Evolutionary conservation across 1,140 invertebrate species (phyloP).

Genomic region (Pinna nobilis): DNA sequence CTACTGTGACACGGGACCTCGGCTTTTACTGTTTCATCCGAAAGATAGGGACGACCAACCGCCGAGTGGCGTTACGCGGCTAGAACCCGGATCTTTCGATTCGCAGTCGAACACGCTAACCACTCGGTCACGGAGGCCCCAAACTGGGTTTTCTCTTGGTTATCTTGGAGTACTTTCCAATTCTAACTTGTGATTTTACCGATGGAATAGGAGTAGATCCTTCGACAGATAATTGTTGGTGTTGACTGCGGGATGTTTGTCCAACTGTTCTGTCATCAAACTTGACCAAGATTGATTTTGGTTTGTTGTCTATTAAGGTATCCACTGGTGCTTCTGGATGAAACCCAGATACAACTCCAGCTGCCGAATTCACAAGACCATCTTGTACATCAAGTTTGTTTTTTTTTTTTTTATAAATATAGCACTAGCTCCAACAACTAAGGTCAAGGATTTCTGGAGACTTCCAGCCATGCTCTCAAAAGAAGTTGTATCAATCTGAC

Average conservation of each 20-base stretch:
- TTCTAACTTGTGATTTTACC: neutral
- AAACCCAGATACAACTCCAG: neutral
- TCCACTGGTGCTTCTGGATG: neutral
- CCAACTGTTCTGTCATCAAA: neutral
- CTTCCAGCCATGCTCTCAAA: neutral
- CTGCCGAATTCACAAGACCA: conserved; percentile 1
- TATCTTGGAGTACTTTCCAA: neutral
- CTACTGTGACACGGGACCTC: too few species aligned
- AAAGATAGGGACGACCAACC: too few species aligned
- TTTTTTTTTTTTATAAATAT: neutral
- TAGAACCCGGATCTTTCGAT: too few species aligned
- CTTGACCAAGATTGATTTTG: neutral
- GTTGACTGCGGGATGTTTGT: neutral
- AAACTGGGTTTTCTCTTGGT: neutral
- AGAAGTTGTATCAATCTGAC: neutral
- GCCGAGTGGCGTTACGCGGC: too few species aligned
- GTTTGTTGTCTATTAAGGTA: neutral
- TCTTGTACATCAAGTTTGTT: neutral
- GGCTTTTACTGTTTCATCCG: too few species aligned
- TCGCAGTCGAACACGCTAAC: too few species aligned
- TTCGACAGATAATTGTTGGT: neutral
- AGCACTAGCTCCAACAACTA: neutral
- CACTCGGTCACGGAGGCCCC: too few species aligned
- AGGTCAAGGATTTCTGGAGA: neutral
- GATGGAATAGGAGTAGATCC: neutral